A percentile compares a stretch with the other conserved stretches of the same genome.
Evolutionary conservation across 23 tunicate genomes (phyloP).

Genomic region (Trididemnum nubilum): DNA sequence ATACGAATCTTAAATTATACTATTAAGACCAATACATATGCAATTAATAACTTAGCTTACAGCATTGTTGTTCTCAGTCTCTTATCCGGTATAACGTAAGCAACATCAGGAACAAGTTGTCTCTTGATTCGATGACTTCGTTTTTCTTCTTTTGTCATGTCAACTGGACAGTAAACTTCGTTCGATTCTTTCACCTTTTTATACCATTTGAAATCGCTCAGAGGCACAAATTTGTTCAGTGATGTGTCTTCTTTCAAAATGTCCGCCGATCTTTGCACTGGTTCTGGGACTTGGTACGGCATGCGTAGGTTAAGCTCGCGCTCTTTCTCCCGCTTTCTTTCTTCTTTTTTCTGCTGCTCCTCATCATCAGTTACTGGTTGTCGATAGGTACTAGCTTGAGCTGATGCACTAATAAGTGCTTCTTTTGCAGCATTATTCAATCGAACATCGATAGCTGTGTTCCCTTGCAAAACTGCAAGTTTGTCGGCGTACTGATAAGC

Average conservation of each 20-base stretch:
- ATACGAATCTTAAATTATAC: too few species aligned
- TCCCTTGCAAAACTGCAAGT: conserved; percentile 51
- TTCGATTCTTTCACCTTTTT: conserved; percentile 77
- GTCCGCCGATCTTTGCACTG: conserved; percentile 56
- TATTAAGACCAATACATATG: too few species aligned
- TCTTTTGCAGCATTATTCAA: conserved; percentile 77
- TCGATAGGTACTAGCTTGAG: conserved; percentile 40
- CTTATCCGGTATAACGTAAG: conserved; percentile 80
- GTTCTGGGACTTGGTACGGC: conserved; percentile 92
- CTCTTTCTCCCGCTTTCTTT: conserved; percentile 24
- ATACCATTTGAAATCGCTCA: conserved; percentile 95
- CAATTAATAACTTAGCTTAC: too few species aligned
- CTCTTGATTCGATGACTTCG: conserved; percentile 61
- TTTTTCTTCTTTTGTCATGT: conserved; percentile 46
- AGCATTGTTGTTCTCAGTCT: conserved; percentile 52
- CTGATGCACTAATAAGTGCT: conserved; percentile 70
- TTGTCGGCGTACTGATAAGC: conserved; percentile 84
- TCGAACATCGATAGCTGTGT: conserved; percentile 52
- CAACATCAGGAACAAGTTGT: conserved; percentile 77
- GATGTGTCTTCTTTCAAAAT: conserved; percentile 60
- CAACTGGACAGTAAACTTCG: conserved; percentile 68
- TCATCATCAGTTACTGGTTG: conserved; percentile 62
- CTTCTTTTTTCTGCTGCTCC: conserved; percentile 47
- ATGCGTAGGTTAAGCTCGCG: conserved; percentile 70
- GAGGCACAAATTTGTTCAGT: conserved; percentile 67